Percentiles rank a stretch among this genome's conserved stretches.
These are phyloP conservation scores for Urosaurus nigricauda DNA, from an alignment of 2,797 vertebrate genomes.

Conservation along the genomic window DNA sequence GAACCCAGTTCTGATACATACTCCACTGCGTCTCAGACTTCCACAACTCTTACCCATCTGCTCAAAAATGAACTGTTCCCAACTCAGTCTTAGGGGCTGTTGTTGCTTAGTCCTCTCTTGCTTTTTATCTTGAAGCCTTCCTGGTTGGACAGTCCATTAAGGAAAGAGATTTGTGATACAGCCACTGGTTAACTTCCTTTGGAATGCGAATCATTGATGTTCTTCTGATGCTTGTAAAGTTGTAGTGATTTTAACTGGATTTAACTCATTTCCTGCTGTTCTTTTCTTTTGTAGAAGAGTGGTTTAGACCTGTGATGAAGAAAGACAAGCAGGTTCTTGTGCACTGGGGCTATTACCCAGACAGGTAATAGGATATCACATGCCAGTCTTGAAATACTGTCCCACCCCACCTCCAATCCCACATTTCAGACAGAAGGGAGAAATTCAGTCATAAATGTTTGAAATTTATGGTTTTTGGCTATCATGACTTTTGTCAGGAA, in stretches of 20 bases:
- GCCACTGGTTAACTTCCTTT: fast-evolving
- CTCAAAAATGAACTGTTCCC: background rate
- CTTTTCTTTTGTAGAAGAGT: constrained; percentile 87
- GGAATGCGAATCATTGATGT: fast-evolving
- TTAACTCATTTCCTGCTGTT: background rate
- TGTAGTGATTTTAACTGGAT: background rate
- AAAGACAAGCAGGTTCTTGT: constrained; percentile 97
- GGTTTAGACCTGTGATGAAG: constrained; percentile 94
- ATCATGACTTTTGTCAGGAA: background rate
- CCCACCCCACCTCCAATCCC: background rate
- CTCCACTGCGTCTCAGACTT: background rate
- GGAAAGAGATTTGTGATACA: background rate
- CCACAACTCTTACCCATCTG: no score
- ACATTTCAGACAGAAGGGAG: background rate
- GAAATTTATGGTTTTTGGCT: background rate
- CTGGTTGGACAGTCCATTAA: background rate
- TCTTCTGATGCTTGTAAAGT: fast-evolving
- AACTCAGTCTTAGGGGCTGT: background rate
- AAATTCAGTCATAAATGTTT: background rate
- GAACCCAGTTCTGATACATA: no score
- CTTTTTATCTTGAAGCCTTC: background rate
- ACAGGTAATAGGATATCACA: constrained; percentile 85
- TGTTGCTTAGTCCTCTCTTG: background rate
- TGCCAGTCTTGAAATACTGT: background rate
- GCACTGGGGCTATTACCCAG: constrained; percentile 95